phyloP scores from a whole-genome alignment of 2,888 invertebrate species.

The Cetonia aurata region DNA sequence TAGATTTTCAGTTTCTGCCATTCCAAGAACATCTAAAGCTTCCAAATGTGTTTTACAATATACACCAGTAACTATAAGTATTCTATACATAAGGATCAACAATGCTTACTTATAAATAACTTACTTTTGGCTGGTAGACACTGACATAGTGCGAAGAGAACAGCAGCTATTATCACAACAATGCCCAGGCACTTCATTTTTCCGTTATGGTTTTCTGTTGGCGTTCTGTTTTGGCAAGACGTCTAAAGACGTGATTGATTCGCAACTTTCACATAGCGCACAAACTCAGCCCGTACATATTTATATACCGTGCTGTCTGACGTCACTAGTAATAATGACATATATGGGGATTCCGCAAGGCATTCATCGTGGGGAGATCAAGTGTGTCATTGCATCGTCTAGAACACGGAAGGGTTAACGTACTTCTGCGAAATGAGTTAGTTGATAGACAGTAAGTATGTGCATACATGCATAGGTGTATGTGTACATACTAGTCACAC shows the following conservation, averaged over 20 bases:
- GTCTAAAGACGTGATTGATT: constrained; percentile 1
- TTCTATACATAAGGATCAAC: not conserved
- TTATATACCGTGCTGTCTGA: constrained; percentile 19
- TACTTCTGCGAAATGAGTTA: constrained; percentile 16
- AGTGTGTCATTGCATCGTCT: constrained; percentile 47
- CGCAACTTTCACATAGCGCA: constrained; percentile 3
- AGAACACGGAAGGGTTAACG: constrained; percentile 35
- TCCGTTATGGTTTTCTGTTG: not conserved
- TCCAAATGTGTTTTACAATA: too few species aligned
- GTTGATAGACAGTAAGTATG: not conserved
- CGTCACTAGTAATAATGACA: constrained; percentile 32
- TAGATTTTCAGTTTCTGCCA: too few species aligned
- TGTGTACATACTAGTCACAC: not conserved
- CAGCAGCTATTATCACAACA: not conserved
- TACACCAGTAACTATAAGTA: not conserved
- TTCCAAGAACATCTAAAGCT: too few species aligned
- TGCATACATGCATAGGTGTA: not conserved
- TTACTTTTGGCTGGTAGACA: constrained; percentile 21
- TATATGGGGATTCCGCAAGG: constrained; percentile 36
- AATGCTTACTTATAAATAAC: not conserved
- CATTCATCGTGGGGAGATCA: constrained; percentile 32
- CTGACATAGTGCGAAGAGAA: not conserved
- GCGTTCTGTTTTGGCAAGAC: not conserved
- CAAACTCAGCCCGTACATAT: constrained; percentile 2
- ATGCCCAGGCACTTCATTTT: constrained; percentile 14